Conservation (phyloP, 2,797 vertebrate genomes). For the Phataginus tricuspis region DNA sequence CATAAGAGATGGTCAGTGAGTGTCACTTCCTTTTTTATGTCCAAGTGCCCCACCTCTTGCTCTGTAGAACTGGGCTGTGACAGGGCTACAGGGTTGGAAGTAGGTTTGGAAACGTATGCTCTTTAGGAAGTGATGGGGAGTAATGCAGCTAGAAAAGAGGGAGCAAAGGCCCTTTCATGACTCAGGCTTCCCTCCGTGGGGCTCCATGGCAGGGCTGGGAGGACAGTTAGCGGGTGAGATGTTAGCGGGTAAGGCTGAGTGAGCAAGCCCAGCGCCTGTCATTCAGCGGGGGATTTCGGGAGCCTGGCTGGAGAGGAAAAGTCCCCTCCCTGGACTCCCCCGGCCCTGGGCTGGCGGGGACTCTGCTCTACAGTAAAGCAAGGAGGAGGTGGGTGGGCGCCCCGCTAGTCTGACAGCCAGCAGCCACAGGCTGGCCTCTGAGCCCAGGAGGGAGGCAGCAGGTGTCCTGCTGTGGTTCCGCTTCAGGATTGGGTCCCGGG, state of each 20-base stretch:
- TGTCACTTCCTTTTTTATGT: not conserved
- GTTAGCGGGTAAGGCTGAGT: not conserved
- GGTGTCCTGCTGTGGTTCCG: not conserved
- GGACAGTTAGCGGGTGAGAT: not conserved
- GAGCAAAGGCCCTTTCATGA: not conserved
- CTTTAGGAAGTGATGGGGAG: conserved; percentile 25
- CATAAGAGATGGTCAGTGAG: not conserved
- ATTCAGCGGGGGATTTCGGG: not conserved
- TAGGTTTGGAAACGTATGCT: not conserved
- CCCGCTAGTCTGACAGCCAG: not conserved
- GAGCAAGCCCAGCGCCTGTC: not conserved
- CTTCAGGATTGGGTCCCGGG: not conserved
- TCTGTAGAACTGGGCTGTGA: not conserved
- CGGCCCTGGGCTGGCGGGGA: not conserved
- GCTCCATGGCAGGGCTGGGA: not conserved
- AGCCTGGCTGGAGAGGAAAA: not conserved
- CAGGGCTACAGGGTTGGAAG: not conserved
- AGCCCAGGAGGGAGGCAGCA: not conserved
- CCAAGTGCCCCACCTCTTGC: not conserved
- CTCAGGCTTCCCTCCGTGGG: not conserved
- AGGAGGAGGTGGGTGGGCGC: not conserved
- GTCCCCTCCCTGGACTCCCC: not conserved
- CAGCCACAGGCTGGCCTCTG: not conserved
- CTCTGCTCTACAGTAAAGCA: not conserved
- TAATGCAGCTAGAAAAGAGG: not conserved